Evolutionary conservation across 2,888 invertebrate species (phyloP).

Genomic region (Nymphalis urticae): DNA sequence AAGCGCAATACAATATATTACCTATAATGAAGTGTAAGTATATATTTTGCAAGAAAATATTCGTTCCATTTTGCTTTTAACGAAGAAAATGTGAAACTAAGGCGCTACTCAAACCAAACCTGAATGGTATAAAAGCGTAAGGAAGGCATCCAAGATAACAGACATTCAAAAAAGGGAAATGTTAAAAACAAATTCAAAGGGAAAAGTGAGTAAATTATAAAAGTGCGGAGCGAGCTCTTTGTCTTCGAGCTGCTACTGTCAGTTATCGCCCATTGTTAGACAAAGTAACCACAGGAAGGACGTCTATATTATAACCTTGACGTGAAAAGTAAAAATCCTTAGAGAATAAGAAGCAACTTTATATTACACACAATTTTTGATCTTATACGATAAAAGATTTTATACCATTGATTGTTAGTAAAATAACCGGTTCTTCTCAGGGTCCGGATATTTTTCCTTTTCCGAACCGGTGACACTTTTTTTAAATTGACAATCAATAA

Average conservation of each 20-base stretch:
- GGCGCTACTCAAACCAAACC: constrained; percentile 10
- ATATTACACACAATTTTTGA: neutral
- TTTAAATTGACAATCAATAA: too few species aligned
- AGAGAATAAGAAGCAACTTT: neutral
- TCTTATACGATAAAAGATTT: neutral
- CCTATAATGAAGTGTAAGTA: too few species aligned
- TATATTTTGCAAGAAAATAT: neutral
- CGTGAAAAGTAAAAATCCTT: neutral
- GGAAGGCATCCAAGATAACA: constrained; percentile 61
- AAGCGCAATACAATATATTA: too few species aligned
- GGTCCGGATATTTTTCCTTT: too few species aligned
- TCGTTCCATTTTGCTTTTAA: neutral
- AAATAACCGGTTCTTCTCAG: too few species aligned
- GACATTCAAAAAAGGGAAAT: constrained; percentile 54
- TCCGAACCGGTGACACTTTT: too few species aligned
- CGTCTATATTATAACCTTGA: constrained; percentile 15
- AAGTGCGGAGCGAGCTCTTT: constrained; percentile 65
- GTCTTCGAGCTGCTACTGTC: constrained; percentile 60
- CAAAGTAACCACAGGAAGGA: constrained; percentile 22
- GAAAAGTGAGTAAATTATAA: constrained; percentile 71
- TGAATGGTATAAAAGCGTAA: constrained; percentile 27
- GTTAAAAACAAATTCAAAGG: constrained; percentile 58
- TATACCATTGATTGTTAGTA: too few species aligned
- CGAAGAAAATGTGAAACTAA: constrained; percentile 13
- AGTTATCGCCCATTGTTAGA: constrained; percentile 50